Evolutionary conservation across 1,140 invertebrate species (phyloP), one percentile per base, ranked within the genome.

Genomic region (Drosophila lacteicornis): DNA sequence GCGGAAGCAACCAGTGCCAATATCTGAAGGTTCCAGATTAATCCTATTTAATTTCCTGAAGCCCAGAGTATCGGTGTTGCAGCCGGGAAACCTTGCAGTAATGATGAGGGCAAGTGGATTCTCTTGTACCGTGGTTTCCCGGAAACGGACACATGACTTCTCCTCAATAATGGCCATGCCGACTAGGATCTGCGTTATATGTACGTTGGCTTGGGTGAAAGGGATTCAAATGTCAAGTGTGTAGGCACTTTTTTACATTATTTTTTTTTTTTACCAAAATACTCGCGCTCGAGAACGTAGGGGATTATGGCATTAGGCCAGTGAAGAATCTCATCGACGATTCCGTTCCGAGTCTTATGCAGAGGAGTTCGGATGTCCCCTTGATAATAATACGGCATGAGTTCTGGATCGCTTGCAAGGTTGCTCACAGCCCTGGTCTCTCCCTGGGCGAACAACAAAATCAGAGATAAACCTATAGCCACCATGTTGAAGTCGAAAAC

Each of bases 261-360:
- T 2, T 13, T 5, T 15, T 2, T n/a, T 2, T 57, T 25, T 27
- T 65, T 74, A 79, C 76, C 58, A 40, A 79, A 79, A 3, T 11
- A 11, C 13, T 56, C 15, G 12, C 94, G 85, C 17, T 94, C 90
- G 40, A 96, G 95, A 22, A 92, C 91, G 77, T 95, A 95, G 12
- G 94, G 93, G 3, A 96, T 93, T 59, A 94, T 93, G 50, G 94
- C 95, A 58, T 94, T 93, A 0, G 94, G 94, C 95, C 95, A 96
- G 45, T 94, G 93, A 38, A 93, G 93, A 8, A 93, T 93, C 12
- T 92, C 92, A 53, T 95, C 94, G 17, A 93, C 82, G 1, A 96
- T 79, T 2, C 94, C 95, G 75, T 96, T 95, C 51, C 94, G 57
- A 1, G 6, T 25, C 1, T 0, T 0, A 4, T 2, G 8, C 4